Percentiles rank a stretch among this genome's conserved stretches.
Conservation (phyloP, 2,113 vertebrate species). For the Syngnathus scovelli region DNA sequence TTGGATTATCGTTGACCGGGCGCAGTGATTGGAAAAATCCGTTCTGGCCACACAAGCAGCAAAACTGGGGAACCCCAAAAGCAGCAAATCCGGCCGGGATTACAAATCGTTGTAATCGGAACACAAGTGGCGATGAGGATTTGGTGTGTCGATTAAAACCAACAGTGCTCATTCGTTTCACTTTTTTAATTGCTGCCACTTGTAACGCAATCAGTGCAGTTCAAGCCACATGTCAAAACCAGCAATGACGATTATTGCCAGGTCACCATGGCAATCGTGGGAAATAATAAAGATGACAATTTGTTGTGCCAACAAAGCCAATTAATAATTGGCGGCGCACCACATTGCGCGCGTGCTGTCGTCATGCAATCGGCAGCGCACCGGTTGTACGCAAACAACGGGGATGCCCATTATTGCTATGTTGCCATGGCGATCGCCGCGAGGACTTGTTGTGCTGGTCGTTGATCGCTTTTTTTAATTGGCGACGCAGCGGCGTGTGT, state of each 20-base stretch:
- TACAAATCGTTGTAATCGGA: too few species aligned
- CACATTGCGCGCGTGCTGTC: neutral
- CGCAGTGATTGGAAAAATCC: neutral
- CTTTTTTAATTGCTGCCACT: too few species aligned
- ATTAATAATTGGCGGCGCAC: neutral
- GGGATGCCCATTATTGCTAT: neutral
- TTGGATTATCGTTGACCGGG: neutral
- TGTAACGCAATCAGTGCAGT: too few species aligned
- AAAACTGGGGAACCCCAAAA: neutral
- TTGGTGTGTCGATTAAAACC: too few species aligned
- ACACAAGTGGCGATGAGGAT: too few species aligned
- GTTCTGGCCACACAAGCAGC: neutral
- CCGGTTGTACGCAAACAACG: neutral
- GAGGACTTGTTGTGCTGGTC: slow-evolving; percentile 14
- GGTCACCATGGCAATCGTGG: neutral
- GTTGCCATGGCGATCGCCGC: neutral
- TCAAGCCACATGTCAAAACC: too few species aligned
- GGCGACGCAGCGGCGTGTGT: slow-evolving; percentile 28
- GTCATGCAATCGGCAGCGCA: neutral
- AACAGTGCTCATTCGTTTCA: too few species aligned
- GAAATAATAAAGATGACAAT: neutral
- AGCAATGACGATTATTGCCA: neutral
- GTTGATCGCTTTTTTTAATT: slow-evolving; percentile 57
- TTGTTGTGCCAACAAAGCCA: neutral
- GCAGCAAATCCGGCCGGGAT: too few species aligned